phyloP scores from a whole-genome alignment of 2,797 vertebrate genomes.

The Lithobates pipiens region DNA sequence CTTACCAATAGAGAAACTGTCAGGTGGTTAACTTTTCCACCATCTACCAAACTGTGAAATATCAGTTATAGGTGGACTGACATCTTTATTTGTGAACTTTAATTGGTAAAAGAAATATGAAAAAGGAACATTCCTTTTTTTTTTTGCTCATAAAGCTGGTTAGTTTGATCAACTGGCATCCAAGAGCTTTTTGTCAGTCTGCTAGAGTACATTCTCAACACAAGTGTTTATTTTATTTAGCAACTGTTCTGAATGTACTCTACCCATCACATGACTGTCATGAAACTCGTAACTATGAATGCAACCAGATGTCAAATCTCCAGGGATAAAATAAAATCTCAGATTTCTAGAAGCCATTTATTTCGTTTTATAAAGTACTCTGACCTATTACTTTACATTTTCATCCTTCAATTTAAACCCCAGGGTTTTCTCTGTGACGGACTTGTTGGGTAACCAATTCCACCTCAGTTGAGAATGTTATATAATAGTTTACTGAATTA shows the following conservation, averaged over 20 bases:
- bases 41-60: no score
- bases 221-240: conserved; percentile 6
- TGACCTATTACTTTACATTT: not conserved
- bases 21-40: no score
- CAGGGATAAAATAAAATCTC: conserved; percentile 14
- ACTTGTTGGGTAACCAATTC: not conserved
- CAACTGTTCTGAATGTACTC: conserved; percentile 3
- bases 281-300: not conserved
- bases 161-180: no score
- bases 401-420: not conserved
- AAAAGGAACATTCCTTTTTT: no score
- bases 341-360: conserved; percentile 9
- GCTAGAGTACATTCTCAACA: not conserved
- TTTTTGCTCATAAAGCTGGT: no score
- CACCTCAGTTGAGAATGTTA: not conserved
- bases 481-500: conserved; percentile 14
- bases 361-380: conserved; percentile 16
- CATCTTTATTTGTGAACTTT: no score
- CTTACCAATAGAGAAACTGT: no score
- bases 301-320: conserved; percentile 34
- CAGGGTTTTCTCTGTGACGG: not conserved
- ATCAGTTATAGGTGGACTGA: no score
- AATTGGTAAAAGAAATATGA: no score
- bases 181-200: no score
- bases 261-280: conserved; percentile 3